Conservation (phyloP, 2,113 vertebrate genomes). For the Cynopterus brachyotis region DNA sequence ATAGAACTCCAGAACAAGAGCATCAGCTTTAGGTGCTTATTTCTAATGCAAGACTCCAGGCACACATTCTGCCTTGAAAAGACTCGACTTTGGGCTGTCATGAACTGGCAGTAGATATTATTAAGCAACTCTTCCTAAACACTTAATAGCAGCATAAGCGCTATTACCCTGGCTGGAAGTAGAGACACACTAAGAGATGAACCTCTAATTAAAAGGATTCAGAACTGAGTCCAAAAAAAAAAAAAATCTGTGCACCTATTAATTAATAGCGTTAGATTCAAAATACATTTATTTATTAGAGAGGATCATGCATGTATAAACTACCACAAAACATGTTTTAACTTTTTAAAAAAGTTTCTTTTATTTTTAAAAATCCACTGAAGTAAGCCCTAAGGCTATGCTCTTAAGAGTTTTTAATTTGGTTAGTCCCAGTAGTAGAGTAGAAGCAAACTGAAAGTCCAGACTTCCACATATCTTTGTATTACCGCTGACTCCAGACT, state of each 20-base stretch:
- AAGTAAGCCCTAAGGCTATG: not conserved
- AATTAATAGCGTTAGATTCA: not conserved
- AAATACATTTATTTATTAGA: not conserved
- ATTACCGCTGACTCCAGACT: slow-evolving; percentile 76
- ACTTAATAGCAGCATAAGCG: not conserved
- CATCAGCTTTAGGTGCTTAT: not conserved
- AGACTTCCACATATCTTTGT: slow-evolving; percentile 53
- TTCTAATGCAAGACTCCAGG: not conserved
- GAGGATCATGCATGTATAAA: not conserved
- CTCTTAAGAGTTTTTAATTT: slow-evolving; percentile 67
- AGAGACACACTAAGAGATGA: not conserved
- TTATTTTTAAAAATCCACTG: not conserved
- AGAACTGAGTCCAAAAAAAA: not conserved
- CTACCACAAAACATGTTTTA: not conserved
- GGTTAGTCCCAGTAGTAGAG: slow-evolving; percentile 1
- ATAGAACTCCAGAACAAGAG: not conserved
- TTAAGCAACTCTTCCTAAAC: not conserved
- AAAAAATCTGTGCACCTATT: not conserved
- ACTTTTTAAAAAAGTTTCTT: not conserved
- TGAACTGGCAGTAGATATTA: not conserved
- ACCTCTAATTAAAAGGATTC: not conserved
- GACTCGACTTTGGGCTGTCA: not conserved
- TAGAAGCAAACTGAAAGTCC: slow-evolving; percentile 52
- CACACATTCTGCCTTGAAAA: not conserved
- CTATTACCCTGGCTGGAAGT: not conserved